Conservation (phyloP, 2,113 vertebrate species). For the Chaenogobius annularis region DNA sequence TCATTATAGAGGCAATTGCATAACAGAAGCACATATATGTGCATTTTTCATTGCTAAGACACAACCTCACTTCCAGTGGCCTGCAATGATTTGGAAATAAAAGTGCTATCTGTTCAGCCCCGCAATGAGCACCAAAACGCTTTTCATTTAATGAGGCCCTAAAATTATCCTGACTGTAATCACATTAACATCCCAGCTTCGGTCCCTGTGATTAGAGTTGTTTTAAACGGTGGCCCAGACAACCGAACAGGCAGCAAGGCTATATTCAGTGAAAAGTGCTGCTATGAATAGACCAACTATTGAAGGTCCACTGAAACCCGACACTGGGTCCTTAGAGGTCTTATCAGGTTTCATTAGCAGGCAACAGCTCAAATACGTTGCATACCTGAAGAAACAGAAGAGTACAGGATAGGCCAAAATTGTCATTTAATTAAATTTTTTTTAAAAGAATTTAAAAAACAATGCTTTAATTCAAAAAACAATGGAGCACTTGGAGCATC, state of each 20-base stretch:
- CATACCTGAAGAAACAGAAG: background rate
- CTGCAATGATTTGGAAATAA: background rate
- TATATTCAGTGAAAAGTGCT: slow-evolving; percentile 64
- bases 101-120: slow-evolving; percentile 2
- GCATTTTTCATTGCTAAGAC: background rate
- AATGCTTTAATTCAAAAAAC: too few species aligned
- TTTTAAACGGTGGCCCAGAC: slow-evolving; percentile 50
- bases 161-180: slow-evolving; percentile 44
- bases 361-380: slow-evolving; percentile 8
- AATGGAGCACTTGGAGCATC: too few species aligned
- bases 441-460: too few species aligned
- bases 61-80: background rate
- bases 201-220: slow-evolving; percentile 49
- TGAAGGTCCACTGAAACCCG: slow-evolving; percentile 55
- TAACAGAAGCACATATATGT: background rate
- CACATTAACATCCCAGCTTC: slow-evolving; percentile 41
- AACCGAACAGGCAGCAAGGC: slow-evolving; percentile 45
- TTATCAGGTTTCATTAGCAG: slow-evolving; percentile 33
- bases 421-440: too few species aligned
- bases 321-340: slow-evolving; percentile 23
- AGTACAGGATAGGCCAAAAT: too few species aligned
- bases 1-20: background rate
- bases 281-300: slow-evolving; percentile 64
- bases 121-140: slow-evolving; percentile 28
- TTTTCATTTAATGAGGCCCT: slow-evolving; percentile 44